Base-by-base conservation (phyloP, 53 echinoderm and acorn worm species). In the Apostichopus leukothele region DNA sequence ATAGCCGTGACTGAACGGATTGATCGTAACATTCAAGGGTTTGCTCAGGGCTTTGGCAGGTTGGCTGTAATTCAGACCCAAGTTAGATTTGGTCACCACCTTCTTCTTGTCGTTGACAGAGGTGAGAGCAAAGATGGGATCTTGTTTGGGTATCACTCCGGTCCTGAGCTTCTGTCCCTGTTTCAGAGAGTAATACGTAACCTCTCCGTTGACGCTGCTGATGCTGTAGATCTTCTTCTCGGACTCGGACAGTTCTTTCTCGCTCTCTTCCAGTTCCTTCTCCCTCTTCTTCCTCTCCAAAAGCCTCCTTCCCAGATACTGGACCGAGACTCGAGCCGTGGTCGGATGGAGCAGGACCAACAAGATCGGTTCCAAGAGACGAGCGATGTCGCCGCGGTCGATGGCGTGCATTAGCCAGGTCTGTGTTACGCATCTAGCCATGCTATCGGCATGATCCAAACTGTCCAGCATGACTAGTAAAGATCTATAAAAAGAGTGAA, bases 391-490 rank as follows among this genome's bases (percentile, higher is more conserved):
- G 12, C 99, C 99, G 5, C 99, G 89, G 78, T 96, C 94, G 74
- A 99, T 99, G 86, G 99, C 99, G 54, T 99, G 94, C 53, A 94
- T 87, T 10, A 99, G 91, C 99, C 99, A 99, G 10, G 94, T 93
- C 76, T 93, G 94, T 1, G 95, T 95, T 20, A 96, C 92, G 10
- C 96, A 95, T 7, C 95, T 90, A 12, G 94, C 93, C 93, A 99
- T 96, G 76, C 99, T 94, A 76, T 96, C 96, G 1, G 91, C 93
- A 77, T 96, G 94, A 55, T 99, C 94, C 63, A 99, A 90, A 71
- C 95, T 95, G 90, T 99, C 99, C 67, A 99, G 76, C 90, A 99
- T 92, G 23, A 95, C 95, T 7, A 99, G 86, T 50, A 99, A 67
- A 75, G 99, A 99, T 80, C 99, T 99, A 84, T 16, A 6, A 67